Base-by-base conservation (phyloP, 2,888 invertebrate species). In the Hirtodrosophila cameraria region DNA sequence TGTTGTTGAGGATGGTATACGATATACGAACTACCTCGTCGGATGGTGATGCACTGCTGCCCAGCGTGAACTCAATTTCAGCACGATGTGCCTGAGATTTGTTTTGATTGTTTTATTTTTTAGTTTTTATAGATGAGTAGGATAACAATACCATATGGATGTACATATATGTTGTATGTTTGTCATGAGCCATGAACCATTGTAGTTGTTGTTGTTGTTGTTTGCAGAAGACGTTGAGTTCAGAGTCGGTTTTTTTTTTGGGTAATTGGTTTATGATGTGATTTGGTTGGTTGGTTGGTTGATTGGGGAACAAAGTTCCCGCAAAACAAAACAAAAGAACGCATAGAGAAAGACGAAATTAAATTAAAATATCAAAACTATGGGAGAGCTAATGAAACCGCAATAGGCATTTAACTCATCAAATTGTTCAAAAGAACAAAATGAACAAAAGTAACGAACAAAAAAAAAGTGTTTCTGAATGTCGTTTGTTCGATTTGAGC, bases 1-100 rank as follows among this genome's bases (percentile, higher is more conserved):
- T 70, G 53, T 48, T 42, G 53, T 42, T 38, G 28, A 28, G 48
- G 35, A 31, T 54, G 49, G 45, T 42, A 70, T 58, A 67, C 58
- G 62, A 65, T 64, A 65, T 31, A 46, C 61, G 66, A 89, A 82
- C 89, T 94, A 96, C 96, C 96, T 96, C 96, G 92, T 96, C 72
- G 69, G 94, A 94, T 80, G 73, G 55, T 68, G 85, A 72, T 78
- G 83, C 74, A 74, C 85, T 89, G 80, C 83, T 86, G 93, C 96
- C 96, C 93, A 96, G 95, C 91, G 94, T 95, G 92, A 96, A 96
- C 93, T 96, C 96, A 92, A 97, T 95, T 94, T 97, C 97, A 92
- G 96, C 94, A 91, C 96, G 96, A 93, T 95, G 96, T 93, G 93
- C 96, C 97, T 97, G 66, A 60, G 46, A 52, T 12, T 58, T 23